phyloP scores from a whole-genome alignment of 1,140 invertebrate species.

The Drosophila nannoptera region DNA sequence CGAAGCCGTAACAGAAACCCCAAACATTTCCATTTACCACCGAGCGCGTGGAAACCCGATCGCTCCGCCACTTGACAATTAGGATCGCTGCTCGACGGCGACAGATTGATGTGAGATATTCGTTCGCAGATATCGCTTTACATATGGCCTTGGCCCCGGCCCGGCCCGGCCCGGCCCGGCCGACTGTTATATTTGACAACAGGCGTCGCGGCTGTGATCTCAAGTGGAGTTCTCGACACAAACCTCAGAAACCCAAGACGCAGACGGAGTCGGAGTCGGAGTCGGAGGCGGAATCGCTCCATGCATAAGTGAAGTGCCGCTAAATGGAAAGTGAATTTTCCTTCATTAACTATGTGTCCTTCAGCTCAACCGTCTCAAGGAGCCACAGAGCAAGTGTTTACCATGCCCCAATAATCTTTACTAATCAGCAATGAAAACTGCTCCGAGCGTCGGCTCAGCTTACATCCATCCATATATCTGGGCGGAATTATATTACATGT shows the following conservation, averaged over 20 bases:
- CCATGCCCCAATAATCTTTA: conserved; percentile 66
- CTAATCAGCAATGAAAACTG: conserved; percentile 66
- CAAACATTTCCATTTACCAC: conserved; percentile 2
- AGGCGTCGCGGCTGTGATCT: conserved; percentile 43
- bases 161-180: no score
- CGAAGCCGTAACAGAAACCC: conserved; percentile 1
- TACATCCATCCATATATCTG: conserved; percentile 27
- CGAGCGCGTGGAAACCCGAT: conserved; percentile 13
- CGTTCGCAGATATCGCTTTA: conserved; percentile 48
- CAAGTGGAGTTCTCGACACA: conserved; percentile 63
- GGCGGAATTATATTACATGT: conserved; percentile 7
- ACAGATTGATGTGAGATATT: conserved; percentile 37
- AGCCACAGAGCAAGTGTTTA: conserved; percentile 53
- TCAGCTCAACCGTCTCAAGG: conserved; percentile 55
- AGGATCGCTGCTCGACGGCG: conserved; percentile 6
- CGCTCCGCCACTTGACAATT: conserved; percentile 46
- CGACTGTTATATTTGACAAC: conserved; percentile 71
- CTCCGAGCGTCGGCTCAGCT: conserved; percentile 6
- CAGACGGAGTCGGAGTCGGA: not conserved
- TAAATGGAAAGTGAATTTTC: conserved; percentile 46
- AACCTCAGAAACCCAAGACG: conserved; percentile 23
- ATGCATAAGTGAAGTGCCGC: conserved; percentile 50
- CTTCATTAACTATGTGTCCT: conserved; percentile 38
- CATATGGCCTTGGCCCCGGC: conserved; percentile 16
- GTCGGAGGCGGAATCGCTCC: not conserved